Conservation (phyloP, 2,113 vertebrate species). For the Talpa occidentalis region DNA sequence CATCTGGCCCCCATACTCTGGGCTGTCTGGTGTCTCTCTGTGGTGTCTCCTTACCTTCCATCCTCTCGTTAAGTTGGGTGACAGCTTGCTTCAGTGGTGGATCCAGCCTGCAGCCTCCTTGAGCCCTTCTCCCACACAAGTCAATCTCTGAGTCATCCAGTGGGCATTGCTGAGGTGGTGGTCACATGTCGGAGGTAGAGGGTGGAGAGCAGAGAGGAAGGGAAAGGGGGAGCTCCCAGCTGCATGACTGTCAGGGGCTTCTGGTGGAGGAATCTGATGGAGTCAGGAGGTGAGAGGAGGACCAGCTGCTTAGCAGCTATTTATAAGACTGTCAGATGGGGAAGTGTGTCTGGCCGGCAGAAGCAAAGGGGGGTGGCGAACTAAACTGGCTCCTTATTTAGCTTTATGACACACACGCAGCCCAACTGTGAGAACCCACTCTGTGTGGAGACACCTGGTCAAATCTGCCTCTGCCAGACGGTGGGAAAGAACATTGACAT, state of each 20-base stretch:
- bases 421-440: constrained; percentile 75
- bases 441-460: constrained; percentile 73
- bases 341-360: constrained; percentile 76
- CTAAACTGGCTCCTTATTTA: constrained; percentile 73
- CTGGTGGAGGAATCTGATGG: constrained; percentile 58
- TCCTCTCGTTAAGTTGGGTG: not conserved
- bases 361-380: constrained; percentile 53
- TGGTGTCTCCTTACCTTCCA: constrained; percentile 21
- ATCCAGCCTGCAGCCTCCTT: not conserved
- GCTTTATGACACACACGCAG: constrained; percentile 70
- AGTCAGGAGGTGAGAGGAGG: constrained; percentile 76
- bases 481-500: constrained; percentile 64
- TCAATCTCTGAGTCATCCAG: not conserved
- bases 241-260: constrained; percentile 70
- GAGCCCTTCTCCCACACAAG: not conserved
- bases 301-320: constrained; percentile 76
- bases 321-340: constrained; percentile 74
- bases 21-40: constrained; percentile 36
- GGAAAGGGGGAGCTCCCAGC: constrained; percentile 55
- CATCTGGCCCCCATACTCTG: constrained; percentile 43
- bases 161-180: not conserved
- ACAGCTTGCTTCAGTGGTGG: constrained; percentile 55
- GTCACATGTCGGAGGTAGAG: constrained; percentile 3
- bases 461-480: constrained; percentile 67
- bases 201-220: not conserved